These are phyloP conservation scores for Triplophysa tibetana DNA, from an alignment of 2,113 vertebrate genomes.

Conservation along the genomic window DNA sequence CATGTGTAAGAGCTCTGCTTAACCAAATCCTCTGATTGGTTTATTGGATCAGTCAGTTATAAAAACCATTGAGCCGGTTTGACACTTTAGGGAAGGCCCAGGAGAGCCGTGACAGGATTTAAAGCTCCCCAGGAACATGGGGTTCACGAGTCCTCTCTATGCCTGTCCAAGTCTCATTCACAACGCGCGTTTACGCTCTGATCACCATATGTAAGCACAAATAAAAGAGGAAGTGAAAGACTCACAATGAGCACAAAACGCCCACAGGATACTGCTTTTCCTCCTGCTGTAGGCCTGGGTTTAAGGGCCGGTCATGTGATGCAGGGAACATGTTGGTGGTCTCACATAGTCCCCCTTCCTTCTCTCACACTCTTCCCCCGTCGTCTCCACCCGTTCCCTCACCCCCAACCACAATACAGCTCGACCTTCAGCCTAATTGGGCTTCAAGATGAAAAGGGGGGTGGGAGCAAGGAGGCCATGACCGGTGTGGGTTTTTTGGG, in stretches of 20 bases:
- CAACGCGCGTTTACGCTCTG: slow-evolving; percentile 46
- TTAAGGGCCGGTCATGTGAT: slow-evolving; percentile 65
- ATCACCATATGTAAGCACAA: slow-evolving; percentile 46
- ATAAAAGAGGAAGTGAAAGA: slow-evolving; percentile 41
- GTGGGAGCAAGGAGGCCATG: slow-evolving; percentile 55
- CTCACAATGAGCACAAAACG: slow-evolving; percentile 54
- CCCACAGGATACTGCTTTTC: slow-evolving; percentile 61
- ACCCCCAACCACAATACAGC: slow-evolving; percentile 65
- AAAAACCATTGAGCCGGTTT: slow-evolving; percentile 37
- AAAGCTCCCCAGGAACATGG: slow-evolving; percentile 18
- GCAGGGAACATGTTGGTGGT: slow-evolving; percentile 73
- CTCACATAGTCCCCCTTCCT: slow-evolving; percentile 53
- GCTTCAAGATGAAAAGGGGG: slow-evolving; percentile 58
- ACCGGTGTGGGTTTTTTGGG: slow-evolving; percentile 57
- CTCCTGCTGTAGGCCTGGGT: slow-evolving; percentile 55
- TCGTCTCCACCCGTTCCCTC: slow-evolving; percentile 48
- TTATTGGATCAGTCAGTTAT: slow-evolving; percentile 61
- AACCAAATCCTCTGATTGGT: slow-evolving; percentile 49
- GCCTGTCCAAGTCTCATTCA: slow-evolving; percentile 3
- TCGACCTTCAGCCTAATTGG: slow-evolving; percentile 74
- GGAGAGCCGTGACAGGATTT: slow-evolving; percentile 35
- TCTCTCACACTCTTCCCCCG: slow-evolving; percentile 32
- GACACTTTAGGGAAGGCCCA: background rate
- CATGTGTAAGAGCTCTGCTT: slow-evolving; percentile 35
- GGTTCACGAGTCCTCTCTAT: slow-evolving; percentile 29